Base-by-base conservation (phyloP, 2,797 vertebrate genomes). In the Allobates femoralis region DNA sequence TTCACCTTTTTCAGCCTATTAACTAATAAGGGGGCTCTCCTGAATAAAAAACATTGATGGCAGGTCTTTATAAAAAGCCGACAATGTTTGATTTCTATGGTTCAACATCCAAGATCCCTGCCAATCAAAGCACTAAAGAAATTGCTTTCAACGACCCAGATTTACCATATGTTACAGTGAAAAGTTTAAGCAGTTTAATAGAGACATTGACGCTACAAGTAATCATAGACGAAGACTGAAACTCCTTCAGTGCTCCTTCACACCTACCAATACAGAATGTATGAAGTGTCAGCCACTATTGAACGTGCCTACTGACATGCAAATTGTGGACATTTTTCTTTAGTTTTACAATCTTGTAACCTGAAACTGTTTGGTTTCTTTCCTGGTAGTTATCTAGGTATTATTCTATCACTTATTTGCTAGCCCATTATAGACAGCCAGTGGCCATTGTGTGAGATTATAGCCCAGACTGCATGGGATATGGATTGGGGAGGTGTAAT, bases 351-450 rank as follows among this genome's bases (percentile, higher is more conserved):
- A 12, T 30, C 18, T 30, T 66, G 62, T 30, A 30, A 66, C 30
- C 28, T 71, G 21, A 71, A 41, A 71, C 21, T 19, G 19, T 11
- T 8, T 34, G 10, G 11, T 51, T 53, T 76, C 3, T 3, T 1
- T 76, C 3, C 28, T 21, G n/a, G 2, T 11, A 55, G 14, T 30
- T 50, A 7, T 75, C 26, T n/a, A 18, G 28, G 18, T 23, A 32
- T 55, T 55, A 19, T 32, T 32, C 19, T 10, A 76, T 55, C 74
- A 28, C 30, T 50, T 74, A 56, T 58, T 58, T 62, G 26, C 56
- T 62, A n/a, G 56, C n/a, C n/a, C n/a, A 74, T 83, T 83, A 2
- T n/a, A 62, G 28, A 28, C n/a, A 21, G 23, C 53, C n/a, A 58
- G 7, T 60, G 28, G 55, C 23, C 18, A 46, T 41, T 23, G 19